A percentile compares a stretch with the other conserved stretches of the same genome.
phyloP scores from a whole-genome alignment of 2,888 invertebrate genomes.

The Glomeris marginata region DNA sequence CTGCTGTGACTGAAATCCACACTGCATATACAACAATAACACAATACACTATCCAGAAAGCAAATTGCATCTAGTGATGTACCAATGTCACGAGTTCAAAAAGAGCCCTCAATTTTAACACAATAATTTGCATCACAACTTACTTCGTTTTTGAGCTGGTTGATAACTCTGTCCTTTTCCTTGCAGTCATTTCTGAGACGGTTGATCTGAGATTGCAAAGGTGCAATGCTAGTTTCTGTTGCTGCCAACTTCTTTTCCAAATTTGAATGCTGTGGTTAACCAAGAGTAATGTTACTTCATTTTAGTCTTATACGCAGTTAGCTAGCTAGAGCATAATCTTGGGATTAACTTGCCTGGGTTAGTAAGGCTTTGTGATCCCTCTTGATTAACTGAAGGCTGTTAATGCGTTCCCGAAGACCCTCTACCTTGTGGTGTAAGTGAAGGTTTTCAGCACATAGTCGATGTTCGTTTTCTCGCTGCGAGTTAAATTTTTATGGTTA shows the following conservation, averaged over 20 bases:
- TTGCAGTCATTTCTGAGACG: slow-evolving; percentile 7
- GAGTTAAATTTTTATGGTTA: too few relatives aligned
- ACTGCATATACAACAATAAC: too few relatives aligned
- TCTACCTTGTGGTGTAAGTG: slow-evolving; percentile 14
- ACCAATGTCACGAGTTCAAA: too few relatives aligned
- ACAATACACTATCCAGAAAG: too few relatives aligned
- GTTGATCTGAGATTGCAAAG: slow-evolving; percentile 8
- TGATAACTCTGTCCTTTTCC: slow-evolving; percentile 11
- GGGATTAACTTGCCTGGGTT: slow-evolving; percentile 4
- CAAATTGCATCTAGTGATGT: too few relatives aligned
- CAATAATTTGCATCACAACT: too few relatives aligned
- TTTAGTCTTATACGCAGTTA: background rate
- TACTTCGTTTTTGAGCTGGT: slow-evolving; percentile 7
- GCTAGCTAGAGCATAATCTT: background rate
- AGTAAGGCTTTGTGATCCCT: slow-evolving; percentile 11
- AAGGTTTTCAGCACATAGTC: slow-evolving; percentile 13
- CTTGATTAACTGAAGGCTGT: slow-evolving; percentile 11
- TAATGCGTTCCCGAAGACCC: slow-evolving; percentile 12
- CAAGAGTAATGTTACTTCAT: background rate
- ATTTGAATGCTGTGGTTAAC: slow-evolving; percentile 2
- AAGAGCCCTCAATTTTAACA: too few relatives aligned
- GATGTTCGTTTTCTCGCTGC: slow-evolving; percentile 11
- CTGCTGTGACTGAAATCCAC: too few relatives aligned
- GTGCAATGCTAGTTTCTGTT: slow-evolving; percentile 6
- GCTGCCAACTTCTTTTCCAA: slow-evolving; percentile 9